phyloP scores from a whole-genome alignment of 2,113 vertebrate species.

The Apeltes quadracus region DNA sequence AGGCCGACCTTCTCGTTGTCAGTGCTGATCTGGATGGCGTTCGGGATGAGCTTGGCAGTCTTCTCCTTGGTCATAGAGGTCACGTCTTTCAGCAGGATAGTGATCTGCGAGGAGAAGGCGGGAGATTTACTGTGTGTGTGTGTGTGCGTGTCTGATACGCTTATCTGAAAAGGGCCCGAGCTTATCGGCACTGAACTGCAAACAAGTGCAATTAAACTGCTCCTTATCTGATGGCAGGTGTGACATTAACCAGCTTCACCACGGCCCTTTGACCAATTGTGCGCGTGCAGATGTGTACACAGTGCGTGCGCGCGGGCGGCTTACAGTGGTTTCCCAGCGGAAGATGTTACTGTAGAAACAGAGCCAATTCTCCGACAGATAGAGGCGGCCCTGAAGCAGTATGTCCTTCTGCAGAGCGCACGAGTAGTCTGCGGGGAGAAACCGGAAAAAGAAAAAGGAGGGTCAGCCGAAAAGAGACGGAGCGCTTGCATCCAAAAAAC shows the following conservation, averaged over 20 bases:
- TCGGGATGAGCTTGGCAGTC: constrained; percentile 92
- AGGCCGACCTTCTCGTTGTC: constrained; percentile 85
- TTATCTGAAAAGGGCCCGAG: constrained; percentile 31
- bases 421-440: constrained; percentile 85
- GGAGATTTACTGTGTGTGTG: background rate
- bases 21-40: constrained; percentile 91
- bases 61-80: constrained; percentile 91
- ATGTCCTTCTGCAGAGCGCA: constrained; percentile 92
- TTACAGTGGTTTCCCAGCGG: constrained; percentile 92
- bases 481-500: background rate
- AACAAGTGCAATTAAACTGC: constrained; percentile 31
- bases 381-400: constrained; percentile 89
- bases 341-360: constrained; percentile 96
- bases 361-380: constrained; percentile 92
- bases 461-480: background rate
- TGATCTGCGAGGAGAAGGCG: constrained; percentile 78
- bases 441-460: constrained; percentile 8
- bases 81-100: constrained; percentile 90
- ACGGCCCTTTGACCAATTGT: constrained; percentile 15
- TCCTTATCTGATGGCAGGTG: constrained; percentile 38
- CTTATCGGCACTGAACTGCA: constrained; percentile 44
- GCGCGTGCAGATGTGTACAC: constrained; percentile 18
- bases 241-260: constrained; percentile 16
- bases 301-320: constrained; percentile 22
- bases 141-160: background rate